A percentile compares a stretch with the other conserved stretches of the same genome.
Conservation (phyloP, 2,113 vertebrate genomes). For the Campylomormyrus tamandua region DNA sequence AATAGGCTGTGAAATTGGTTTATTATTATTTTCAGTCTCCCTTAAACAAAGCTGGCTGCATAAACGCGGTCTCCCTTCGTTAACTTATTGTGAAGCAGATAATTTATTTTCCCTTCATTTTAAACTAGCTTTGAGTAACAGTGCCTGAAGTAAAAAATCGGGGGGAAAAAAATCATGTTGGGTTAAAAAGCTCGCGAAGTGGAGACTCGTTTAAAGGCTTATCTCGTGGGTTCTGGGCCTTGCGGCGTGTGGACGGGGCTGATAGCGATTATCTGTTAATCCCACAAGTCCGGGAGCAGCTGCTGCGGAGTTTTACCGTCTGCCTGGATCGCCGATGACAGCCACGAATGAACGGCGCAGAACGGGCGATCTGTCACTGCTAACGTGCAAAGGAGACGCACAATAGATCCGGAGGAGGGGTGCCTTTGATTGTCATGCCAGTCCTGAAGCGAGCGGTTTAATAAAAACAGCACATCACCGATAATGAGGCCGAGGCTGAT, state of each 20-base stretch:
- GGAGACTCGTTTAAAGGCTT: conserved; percentile 4
- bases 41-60: not conserved
- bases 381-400: not conserved
- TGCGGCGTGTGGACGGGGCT: not conserved
- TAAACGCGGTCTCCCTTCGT: not conserved
- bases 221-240: not conserved
- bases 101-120: not conserved
- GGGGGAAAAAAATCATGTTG: not conserved
- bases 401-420: not conserved
- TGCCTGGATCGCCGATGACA: conserved; percentile 2
- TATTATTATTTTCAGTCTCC: not conserved
- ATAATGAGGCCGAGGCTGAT: not conserved
- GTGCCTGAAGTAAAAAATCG: not conserved
- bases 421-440: not conserved
- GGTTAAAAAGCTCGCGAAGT: not conserved
- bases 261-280: conserved; percentile 19
- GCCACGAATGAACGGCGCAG: not conserved
- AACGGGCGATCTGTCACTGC: conserved; percentile 2
- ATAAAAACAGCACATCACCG: conserved; percentile 4
- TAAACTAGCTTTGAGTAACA: not conserved
- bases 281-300: conserved; percentile 6
- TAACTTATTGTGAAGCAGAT: not conserved
- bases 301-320: not conserved
- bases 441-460: not conserved
- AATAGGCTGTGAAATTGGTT: not conserved